Conservation (phyloP, 2,888 invertebrate species). For the Matsumyia berberina region DNA sequence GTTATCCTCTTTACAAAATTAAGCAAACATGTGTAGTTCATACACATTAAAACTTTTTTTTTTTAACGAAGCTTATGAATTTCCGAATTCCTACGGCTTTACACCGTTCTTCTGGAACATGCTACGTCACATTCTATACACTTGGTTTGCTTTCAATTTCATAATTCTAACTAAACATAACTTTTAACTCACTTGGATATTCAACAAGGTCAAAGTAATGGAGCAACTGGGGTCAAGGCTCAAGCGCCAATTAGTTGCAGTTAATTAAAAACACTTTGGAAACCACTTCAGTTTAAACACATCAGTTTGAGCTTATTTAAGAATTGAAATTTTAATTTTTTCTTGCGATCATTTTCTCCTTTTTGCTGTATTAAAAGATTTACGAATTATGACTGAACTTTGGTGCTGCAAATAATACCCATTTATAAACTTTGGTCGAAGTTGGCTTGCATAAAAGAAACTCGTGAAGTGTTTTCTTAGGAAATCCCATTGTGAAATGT, state of each 20-base stretch:
- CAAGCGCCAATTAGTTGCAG: neutral
- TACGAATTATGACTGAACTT: conserved; percentile 40
- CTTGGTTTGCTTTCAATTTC: too few relatives aligned
- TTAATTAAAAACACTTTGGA: neutral
- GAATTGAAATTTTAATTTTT: neutral
- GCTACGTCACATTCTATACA: too few relatives aligned
- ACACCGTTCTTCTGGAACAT: too few relatives aligned
- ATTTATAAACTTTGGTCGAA: conserved; percentile 49
- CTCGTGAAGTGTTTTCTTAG: conserved; percentile 34
- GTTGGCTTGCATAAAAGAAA: conserved; percentile 14
- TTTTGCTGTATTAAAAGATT: conserved; percentile 26
- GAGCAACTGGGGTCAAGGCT: neutral
- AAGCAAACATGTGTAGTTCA: too few relatives aligned
- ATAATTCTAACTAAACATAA: too few relatives aligned
- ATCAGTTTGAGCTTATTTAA: neutral
- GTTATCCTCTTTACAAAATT: too few relatives aligned
- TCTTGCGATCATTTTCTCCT: neutral
- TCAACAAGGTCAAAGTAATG: too few relatives aligned
- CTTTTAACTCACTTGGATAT: too few relatives aligned
- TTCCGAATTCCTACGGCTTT: too few relatives aligned
- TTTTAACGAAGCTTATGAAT: too few relatives aligned
- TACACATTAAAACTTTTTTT: too few relatives aligned
- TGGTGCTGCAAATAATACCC: conserved; percentile 40
- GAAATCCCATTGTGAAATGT: conserved; percentile 3
- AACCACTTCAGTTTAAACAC: neutral